Evolutionary conservation across 1,140 invertebrate genomes (phyloP).

Genomic region (Brachionus asplanchnoidis): DNA sequence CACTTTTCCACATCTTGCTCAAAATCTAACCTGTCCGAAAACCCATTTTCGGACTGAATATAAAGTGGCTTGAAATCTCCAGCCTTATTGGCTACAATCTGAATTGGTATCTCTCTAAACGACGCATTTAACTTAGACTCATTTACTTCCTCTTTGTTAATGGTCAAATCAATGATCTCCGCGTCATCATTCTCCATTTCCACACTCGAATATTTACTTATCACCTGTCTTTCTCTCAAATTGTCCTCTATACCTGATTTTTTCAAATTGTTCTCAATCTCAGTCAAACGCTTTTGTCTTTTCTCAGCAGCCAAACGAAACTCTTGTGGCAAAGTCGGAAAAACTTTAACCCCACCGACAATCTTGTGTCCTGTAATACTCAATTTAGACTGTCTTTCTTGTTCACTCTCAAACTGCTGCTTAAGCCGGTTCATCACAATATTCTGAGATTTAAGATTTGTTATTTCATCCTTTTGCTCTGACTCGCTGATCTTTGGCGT

Average conservation of each 20-base stretch:
- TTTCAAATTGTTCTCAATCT: slow-evolving; percentile 26
- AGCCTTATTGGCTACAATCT: neutral
- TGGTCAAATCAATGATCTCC: slow-evolving; percentile 36
- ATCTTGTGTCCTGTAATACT: slow-evolving; percentile 18
- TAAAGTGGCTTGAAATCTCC: neutral
- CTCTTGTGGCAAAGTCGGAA: slow-evolving; percentile 21
- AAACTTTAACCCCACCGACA: slow-evolving; percentile 35
- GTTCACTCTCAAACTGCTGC: neutral
- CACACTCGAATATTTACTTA: neutral
- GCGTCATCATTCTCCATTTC: neutral
- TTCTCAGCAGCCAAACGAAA: neutral
- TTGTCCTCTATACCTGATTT: neutral
- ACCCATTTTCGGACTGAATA: neutral
- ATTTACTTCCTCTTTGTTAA: slow-evolving; percentile 20
- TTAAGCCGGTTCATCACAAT: neutral
- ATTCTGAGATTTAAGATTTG: slow-evolving; percentile 14
- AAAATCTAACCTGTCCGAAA: neutral
- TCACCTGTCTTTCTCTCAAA: neutral
- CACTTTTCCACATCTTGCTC: neutral
- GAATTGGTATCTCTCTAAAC: slow-evolving; percentile 11
- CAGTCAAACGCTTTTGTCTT: slow-evolving; percentile 1
- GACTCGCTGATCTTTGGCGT: neutral
- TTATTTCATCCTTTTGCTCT: neutral
- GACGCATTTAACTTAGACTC: neutral
- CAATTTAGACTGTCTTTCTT: neutral